phyloP scores from a whole-genome alignment of 1,140 invertebrate genomes.

The Orius insidiosus region DNA sequence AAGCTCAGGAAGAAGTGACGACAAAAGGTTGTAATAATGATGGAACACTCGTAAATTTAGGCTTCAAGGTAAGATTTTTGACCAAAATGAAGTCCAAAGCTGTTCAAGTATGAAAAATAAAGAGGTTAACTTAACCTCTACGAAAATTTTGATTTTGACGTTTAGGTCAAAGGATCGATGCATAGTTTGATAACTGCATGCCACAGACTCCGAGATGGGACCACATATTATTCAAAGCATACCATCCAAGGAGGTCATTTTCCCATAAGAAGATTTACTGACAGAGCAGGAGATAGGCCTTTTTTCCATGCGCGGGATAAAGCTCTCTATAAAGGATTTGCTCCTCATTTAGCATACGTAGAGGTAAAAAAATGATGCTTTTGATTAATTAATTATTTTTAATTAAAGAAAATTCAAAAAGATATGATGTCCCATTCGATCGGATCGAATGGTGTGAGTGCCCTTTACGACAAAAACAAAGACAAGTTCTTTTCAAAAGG shows the following conservation, averaged over 20 bases:
- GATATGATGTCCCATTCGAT: background rate
- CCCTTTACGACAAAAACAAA: no score
- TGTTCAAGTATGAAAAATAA: background rate
- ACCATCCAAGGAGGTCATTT: background rate
- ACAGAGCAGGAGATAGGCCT: background rate
- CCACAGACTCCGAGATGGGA: background rate
- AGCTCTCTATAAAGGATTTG: background rate
- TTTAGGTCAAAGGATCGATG: background rate
- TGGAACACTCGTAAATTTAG: background rate
- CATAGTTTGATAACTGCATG: background rate
- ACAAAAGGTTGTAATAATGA: background rate
- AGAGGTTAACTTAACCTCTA: background rate
- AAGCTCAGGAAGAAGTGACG: background rate
- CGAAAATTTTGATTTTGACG: slow-evolving; percentile 1
- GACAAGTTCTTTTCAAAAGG: slow-evolving; percentile 21
- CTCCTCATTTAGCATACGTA: background rate
- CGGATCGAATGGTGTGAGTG: no score
- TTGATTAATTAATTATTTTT: background rate
- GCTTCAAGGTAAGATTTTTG: background rate
- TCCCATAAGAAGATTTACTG: background rate
- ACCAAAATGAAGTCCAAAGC: background rate
- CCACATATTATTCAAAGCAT: background rate
- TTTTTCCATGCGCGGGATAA: background rate
- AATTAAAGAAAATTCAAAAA: background rate
- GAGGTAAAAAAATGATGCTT: background rate